Evolutionary conservation across 2,888 invertebrate genomes (phyloP).

Genomic region (Globia sparganii): DNA sequence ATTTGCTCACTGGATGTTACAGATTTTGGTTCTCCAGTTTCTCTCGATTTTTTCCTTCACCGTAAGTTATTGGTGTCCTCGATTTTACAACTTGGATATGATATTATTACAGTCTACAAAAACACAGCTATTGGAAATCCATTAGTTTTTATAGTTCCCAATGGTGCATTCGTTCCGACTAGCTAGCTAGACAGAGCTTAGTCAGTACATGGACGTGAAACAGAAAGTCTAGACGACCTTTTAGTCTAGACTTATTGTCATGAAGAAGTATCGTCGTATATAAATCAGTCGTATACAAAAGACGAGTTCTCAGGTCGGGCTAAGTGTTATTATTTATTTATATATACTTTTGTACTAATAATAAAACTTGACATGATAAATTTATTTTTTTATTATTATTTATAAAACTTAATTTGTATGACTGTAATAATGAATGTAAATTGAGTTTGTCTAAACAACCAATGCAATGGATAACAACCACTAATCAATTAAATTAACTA

Average conservation of each 20-base stretch:
- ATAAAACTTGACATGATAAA: no score
- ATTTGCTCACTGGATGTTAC: not conserved
- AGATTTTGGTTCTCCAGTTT: not conserved
- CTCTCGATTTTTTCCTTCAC: not conserved
- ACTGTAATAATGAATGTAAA: no score
- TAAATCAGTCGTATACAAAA: not conserved
- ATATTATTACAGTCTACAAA: conserved; percentile 13
- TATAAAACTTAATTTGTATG: no score
- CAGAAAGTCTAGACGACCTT: conserved; percentile 52
- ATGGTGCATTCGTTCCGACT: conserved; percentile 21
- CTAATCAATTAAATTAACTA: no score
- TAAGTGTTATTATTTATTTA: no score
- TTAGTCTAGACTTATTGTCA: conserved; percentile 32
- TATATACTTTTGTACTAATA: no score
- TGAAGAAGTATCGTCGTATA: not conserved
- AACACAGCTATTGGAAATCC: conserved; percentile 41
- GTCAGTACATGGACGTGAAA: conserved; percentile 21
- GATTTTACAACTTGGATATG: not conserved
- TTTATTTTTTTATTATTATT: no score
- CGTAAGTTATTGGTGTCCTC: not conserved
- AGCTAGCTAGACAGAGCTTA: conserved; percentile 31
- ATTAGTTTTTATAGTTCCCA: conserved; percentile 45
- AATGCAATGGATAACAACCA: no score
- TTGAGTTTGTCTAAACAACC: no score
- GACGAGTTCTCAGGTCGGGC: not conserved